phyloP scores from a whole-genome alignment of 2,113 vertebrate species.

The Eublepharis macularius region DNA sequence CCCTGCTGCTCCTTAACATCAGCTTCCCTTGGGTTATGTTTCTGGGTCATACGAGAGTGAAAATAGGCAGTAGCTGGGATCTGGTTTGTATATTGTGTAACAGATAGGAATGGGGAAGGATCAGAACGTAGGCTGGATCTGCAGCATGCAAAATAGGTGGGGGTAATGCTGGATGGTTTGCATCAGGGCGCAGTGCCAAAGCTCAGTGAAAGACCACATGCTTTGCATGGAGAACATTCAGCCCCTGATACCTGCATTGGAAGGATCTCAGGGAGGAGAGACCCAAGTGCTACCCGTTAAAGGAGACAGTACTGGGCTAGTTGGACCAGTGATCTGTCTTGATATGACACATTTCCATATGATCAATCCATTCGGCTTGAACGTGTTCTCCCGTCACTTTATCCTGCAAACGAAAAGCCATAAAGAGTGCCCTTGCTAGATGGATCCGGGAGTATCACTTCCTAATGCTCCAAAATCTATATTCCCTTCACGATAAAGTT shows the following conservation, averaged over 20 bases:
- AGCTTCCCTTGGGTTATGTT: neutral
- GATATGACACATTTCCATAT: no score
- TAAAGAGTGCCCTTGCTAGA: neutral
- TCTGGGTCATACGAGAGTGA: neutral
- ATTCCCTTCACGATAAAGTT: rapidly evolving
- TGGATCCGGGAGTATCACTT: neutral
- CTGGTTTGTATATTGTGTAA: neutral
- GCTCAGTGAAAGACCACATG: no score
- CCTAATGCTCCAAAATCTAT: neutral
- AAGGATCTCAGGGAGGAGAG: neutral
- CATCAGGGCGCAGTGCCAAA: neutral
- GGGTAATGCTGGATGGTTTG: neutral
- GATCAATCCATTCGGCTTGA: neutral
- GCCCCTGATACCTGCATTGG: neutral
- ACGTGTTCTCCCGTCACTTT: neutral
- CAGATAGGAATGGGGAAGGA: neutral
- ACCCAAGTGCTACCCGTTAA: no score
- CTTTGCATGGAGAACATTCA: no score
- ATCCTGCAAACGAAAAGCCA: neutral
- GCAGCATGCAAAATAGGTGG: no score
- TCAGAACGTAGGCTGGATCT: neutral
- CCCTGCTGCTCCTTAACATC: no score
- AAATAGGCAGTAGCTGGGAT: neutral
- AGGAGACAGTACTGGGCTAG: no score
- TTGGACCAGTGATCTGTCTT: no score